phyloP scores from a whole-genome alignment of 2,888 invertebrate genomes.

The Rugalucina vietnamica region DNA sequence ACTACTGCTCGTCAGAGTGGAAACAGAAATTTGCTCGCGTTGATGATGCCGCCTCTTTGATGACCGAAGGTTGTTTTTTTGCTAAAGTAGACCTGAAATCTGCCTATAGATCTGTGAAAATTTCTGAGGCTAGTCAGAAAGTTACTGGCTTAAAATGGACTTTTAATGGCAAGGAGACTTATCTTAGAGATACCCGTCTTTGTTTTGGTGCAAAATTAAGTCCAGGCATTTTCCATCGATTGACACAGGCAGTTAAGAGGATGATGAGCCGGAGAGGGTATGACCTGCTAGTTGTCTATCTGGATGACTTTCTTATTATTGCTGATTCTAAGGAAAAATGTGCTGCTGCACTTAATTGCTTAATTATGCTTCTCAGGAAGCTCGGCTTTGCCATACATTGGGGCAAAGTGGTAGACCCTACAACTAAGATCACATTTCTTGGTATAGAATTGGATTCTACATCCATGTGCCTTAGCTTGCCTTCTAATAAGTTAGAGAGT shows the following conservation, averaged over 20 bases:
- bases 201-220: too few relatives aligned
- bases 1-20: conserved; percentile 3
- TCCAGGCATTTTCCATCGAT: too few relatives aligned
- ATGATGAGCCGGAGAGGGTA: too few relatives aligned
- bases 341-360: too few relatives aligned
- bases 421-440: not conserved
- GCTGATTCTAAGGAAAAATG: not conserved
- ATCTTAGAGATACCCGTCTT: too few relatives aligned
- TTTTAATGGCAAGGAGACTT: not conserved
- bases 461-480: conserved; percentile 13
- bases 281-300: not conserved
- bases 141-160: not conserved
- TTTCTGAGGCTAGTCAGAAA: not conserved
- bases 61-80: not conserved
- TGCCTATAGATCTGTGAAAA: conserved; percentile 16
- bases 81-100: conserved; percentile 9
- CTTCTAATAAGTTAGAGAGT: conserved; percentile 1
- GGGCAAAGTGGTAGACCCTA: not conserved
- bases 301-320: not conserved
- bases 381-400: conserved; percentile 27
- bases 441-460: conserved; percentile 29
- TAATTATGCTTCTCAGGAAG: not conserved
- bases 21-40: not conserved
- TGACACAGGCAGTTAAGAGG: too few relatives aligned
- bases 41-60: not conserved